Evolutionary conservation across 2,113 vertebrate genomes (phyloP).

Genomic region (Dasypus novemcinctus): DNA sequence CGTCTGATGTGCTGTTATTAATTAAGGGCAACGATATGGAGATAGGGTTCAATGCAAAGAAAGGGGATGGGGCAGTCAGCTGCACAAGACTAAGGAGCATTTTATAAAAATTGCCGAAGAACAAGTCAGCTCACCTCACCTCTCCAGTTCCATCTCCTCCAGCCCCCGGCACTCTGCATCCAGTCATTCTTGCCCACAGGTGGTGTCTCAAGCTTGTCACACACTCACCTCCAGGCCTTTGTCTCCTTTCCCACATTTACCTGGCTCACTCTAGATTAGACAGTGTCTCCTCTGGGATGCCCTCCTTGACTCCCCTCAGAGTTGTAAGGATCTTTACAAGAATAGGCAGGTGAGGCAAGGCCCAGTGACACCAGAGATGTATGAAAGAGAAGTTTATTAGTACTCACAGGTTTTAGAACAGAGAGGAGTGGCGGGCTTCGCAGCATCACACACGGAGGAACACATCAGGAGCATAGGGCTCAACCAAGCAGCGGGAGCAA

Average conservation of each 20-base stretch:
- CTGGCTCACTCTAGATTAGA: not conserved
- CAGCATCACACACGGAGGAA: no score
- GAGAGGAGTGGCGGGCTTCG: no score
- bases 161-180: rapidly evolving
- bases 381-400: no score
- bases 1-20: not conserved
- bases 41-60: not conserved
- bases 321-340: no score
- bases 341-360: no score
- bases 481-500: no score
- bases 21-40: not conserved
- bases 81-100: not conserved
- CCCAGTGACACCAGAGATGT: no score
- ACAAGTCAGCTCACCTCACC: not conserved
- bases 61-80: not conserved
- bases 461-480: no score
- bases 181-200: not conserved
- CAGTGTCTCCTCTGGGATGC: not conserved
- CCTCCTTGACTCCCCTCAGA: no score
- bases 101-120: not conserved
- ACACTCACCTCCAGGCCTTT: not conserved
- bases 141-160: not conserved
- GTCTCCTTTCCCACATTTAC: not conserved
- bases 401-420: no score
- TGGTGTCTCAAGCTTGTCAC: no score